phyloP scores from a whole-genome alignment of 2,113 vertebrate genomes.

The Otolemur garnettii region DNA sequence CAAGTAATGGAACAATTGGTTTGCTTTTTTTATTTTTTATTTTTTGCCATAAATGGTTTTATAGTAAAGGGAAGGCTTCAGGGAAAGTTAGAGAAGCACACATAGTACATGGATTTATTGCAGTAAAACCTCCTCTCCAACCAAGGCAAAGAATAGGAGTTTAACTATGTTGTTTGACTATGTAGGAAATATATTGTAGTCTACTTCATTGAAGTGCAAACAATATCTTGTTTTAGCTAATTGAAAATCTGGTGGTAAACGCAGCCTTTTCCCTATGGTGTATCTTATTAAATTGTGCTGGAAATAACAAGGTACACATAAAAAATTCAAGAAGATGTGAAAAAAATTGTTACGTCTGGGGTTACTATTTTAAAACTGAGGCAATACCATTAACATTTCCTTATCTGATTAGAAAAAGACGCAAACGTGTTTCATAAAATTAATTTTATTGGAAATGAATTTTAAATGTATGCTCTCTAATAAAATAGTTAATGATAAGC shows the following conservation, averaged over 20 bases:
- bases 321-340: constrained; percentile 53
- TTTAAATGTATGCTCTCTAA: constrained; percentile 43
- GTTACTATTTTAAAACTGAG: constrained; percentile 62
- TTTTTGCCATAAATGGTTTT: constrained; percentile 79
- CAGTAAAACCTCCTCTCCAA: constrained; percentile 19
- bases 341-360: constrained; percentile 13
- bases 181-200: neutral
- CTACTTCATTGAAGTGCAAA: constrained; percentile 7
- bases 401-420: constrained; percentile 28
- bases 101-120: constrained; percentile 13
- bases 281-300: constrained; percentile 53
- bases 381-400: constrained; percentile 57
- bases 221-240: constrained; percentile 38
- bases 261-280: neutral
- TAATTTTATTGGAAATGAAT: constrained; percentile 46
- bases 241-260: constrained; percentile 44
- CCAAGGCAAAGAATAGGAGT: constrained; percentile 55
- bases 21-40: constrained; percentile 67
- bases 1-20: constrained; percentile 83
- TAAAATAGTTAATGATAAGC: neutral
- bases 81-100: constrained; percentile 61
- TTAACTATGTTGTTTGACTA: neutral
- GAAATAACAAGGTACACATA: constrained; percentile 49
- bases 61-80: constrained; percentile 70
- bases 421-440: neutral